These are phyloP conservation scores for Polia nebulosa DNA, from an alignment of 2,888 invertebrate species.

Conservation along the genomic window DNA sequence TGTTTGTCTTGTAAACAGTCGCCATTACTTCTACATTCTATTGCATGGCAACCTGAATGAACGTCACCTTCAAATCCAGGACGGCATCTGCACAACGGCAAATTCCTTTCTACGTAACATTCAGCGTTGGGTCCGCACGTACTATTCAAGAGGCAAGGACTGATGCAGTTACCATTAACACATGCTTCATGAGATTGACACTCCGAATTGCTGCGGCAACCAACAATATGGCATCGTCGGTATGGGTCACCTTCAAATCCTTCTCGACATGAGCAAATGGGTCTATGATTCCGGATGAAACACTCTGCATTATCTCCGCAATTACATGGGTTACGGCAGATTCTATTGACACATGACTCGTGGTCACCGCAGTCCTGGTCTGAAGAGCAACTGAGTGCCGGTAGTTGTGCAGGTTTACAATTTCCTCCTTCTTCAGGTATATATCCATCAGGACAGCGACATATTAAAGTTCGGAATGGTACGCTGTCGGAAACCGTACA, in stretches of 20 bases:
- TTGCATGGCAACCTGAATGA: conserved; percentile 93
- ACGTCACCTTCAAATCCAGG: conserved; percentile 96
- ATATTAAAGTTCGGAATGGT: conserved; percentile 96
- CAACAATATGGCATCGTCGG: conserved; percentile 94
- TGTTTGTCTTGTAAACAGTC: conserved; percentile 97
- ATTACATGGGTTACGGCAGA: conserved; percentile 96
- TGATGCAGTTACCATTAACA: conserved; percentile 96
- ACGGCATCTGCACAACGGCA: conserved; percentile 95
- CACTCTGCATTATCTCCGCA: conserved; percentile 97
- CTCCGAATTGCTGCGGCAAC: conserved; percentile 96
- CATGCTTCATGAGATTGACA: conserved; percentile 96
- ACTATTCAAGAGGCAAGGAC: conserved; percentile 95
- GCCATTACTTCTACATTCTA: conserved; percentile 96
- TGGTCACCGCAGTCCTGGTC: conserved; percentile 95
- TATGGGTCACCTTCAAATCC: conserved; percentile 97
- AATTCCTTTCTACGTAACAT: conserved; percentile 94
- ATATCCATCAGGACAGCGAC: conserved; percentile 96
- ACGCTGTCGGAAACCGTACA: conserved; percentile 96
- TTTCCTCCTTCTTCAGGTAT: conserved; percentile 95
- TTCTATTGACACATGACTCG: conserved; percentile 96
- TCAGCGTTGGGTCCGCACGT: conserved; percentile 96
- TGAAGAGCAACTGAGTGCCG: conserved; percentile 94
- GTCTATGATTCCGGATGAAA: conserved; percentile 95
- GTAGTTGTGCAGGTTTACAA: conserved; percentile 93
- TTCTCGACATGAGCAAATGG: conserved; percentile 96